Evolutionary conservation across 1,140 invertebrate species (phyloP).

Genomic region (Drepana arcuata): DNA sequence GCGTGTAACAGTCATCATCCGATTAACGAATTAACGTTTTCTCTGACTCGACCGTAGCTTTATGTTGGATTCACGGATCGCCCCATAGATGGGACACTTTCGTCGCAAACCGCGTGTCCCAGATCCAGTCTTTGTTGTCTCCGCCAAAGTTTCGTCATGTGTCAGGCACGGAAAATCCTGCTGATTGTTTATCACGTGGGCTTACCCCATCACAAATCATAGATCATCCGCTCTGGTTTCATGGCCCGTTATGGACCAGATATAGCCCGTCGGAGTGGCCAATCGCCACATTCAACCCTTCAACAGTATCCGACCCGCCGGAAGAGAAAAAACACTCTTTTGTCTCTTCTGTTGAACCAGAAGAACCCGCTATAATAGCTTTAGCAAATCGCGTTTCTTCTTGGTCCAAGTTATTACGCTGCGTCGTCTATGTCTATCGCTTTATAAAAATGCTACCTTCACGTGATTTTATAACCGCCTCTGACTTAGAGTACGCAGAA

Average conservation of each 20-base stretch:
- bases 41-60: conserved; percentile 10
- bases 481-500: no score
- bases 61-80: conserved; percentile 13
- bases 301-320: no score
- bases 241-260: conserved; percentile 3
- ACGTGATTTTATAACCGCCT: no score
- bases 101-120: conserved; percentile 10
- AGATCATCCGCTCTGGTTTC: conserved; percentile 4
- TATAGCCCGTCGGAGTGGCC: not conserved
- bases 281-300: conserved; percentile 1
- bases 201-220: conserved; percentile 3
- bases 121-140: conserved; percentile 7
- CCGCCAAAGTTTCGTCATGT: conserved; percentile 9
- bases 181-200: conserved; percentile 12
- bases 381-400: no score
- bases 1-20: conserved; percentile 10
- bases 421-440: no score
- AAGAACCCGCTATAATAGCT: no score
- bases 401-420: no score
- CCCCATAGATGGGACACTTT: conserved; percentile 13
- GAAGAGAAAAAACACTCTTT: no score
- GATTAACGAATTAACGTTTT: conserved; percentile 13
- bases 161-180: conserved; percentile 8
- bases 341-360: no score
- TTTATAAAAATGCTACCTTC: no score